Evolutionary conservation across 2,797 vertebrate genomes (phyloP), one percentile per base, ranked within the genome.

Genomic region (Myiotriccus ornatus): DNA sequence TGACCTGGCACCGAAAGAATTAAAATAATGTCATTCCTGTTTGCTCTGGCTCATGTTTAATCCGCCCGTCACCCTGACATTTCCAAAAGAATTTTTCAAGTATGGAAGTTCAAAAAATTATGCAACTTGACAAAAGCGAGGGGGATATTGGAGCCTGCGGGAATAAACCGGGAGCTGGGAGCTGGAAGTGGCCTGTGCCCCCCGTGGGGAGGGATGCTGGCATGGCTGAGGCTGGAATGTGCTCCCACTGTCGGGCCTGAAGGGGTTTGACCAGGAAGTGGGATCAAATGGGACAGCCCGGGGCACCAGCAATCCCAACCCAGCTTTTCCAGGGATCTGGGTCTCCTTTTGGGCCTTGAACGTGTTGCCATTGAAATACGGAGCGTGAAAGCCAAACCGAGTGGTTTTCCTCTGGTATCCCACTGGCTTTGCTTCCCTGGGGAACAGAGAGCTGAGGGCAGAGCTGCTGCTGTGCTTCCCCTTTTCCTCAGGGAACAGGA

Each of bases 81-180:
- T 97, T 97, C 96, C 96, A 91, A 96, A 97, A 96, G 96, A 97
- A 97, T 97, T 93, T 96, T 96, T 97, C 93, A 97, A 96, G 96
- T 96, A 96, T 82, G 79, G 90, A 93, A 97, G 82, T 97, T 96
- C 35, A 91, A 90, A 91, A 96, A 97, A 96, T 22, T 83, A 97
- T 91, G 96, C 90, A 87, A 73, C 90, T 92, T 89, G 83, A 93
- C 95, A 94, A 94, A 92, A 97, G 93, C 86, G 23, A 69, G 37
- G 37, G 62, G 56, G 77, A 65, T 82, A 2, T 37, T 6, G 41
- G 76, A 86, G 70, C 49, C 74, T 37, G 64, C 4, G 7, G 82
- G 43, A 12, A 93, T 70, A 68, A 74, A 63, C 6, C 71, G 41
- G 76, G 69, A 71, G 64, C 34, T 4, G 56, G 35, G 52, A 78